Percentiles rank a stretch among this genome's conserved stretches.
phyloP scores from a whole-genome alignment of 2,113 vertebrate genomes.

The Epinephelus cyanopodus region DNA sequence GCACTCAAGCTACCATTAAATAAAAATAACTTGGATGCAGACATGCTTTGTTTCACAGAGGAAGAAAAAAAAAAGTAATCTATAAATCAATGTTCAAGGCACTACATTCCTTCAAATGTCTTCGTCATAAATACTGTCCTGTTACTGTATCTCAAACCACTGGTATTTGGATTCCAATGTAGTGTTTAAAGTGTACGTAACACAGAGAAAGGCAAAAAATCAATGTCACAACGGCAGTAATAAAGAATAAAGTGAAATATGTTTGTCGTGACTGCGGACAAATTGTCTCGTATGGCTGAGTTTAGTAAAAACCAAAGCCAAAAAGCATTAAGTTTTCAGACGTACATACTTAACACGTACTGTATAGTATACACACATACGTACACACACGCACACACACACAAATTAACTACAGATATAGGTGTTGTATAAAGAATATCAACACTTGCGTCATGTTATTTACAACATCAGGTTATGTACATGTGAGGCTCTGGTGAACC shows the following conservation, averaged over 20 bases:
- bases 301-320: slow-evolving; percentile 70
- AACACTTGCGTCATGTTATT: slow-evolving; percentile 73
- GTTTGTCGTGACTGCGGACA: slow-evolving; percentile 71
- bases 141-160: slow-evolving; percentile 59
- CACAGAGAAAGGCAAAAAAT: slow-evolving; percentile 57
- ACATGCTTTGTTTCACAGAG: slow-evolving; percentile 82
- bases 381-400: slow-evolving; percentile 40
- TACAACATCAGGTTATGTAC: slow-evolving; percentile 69
- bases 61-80: slow-evolving; percentile 81
- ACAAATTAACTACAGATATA: slow-evolving; percentile 60
- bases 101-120: slow-evolving; percentile 88
- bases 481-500: slow-evolving; percentile 55
- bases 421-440: slow-evolving; percentile 64
- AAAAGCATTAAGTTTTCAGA: slow-evolving; percentile 68
- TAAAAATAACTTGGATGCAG: slow-evolving; percentile 77
- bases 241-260: slow-evolving; percentile 52
- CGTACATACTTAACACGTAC: slow-evolving; percentile 65
- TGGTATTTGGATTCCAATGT: slow-evolving; percentile 72
- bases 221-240: slow-evolving; percentile 46
- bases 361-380: slow-evolving; percentile 50
- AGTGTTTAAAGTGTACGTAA: slow-evolving; percentile 73
- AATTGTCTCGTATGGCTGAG: slow-evolving; percentile 74
- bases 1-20: slow-evolving; percentile 76
- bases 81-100: slow-evolving; percentile 88
- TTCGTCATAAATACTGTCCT: slow-evolving; percentile 75